phyloP scores from a whole-genome alignment of 2,888 invertebrate species.

The Euphydryas editha region DNA sequence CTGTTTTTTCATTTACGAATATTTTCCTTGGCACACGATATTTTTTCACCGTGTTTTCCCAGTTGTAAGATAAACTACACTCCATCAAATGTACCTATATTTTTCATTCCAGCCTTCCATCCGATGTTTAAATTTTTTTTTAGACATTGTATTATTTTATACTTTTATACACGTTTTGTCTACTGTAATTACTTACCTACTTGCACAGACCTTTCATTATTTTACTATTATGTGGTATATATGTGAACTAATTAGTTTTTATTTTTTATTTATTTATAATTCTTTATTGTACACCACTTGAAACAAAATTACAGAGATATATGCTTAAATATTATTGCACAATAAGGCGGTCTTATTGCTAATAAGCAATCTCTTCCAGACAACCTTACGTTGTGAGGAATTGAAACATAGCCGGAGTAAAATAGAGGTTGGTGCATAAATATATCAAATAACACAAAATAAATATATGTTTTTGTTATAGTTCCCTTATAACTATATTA shows the following conservation, averaged over 20 bases:
- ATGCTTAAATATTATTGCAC: too few species aligned
- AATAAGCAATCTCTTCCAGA: too few species aligned
- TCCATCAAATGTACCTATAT: slow-evolving; percentile 77
- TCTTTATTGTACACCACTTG: too few species aligned
- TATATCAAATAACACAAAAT: too few species aligned
- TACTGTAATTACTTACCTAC: slow-evolving; percentile 9
- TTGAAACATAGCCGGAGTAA: too few species aligned
- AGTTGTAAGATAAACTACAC: slow-evolving; percentile 82
- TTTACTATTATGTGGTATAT: not conserved
- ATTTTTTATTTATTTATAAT: too few species aligned
- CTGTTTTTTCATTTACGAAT: slow-evolving; percentile 84
- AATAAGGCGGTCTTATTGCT: too few species aligned
- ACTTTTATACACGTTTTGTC: not conserved
- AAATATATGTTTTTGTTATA: too few species aligned
- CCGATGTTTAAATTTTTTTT: slow-evolving; percentile 28
- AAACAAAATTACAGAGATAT: too few species aligned
- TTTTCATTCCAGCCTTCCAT: slow-evolving; percentile 56
- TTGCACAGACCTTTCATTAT: not conserved
- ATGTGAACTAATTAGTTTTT: not conserved
- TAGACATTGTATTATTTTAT: slow-evolving; percentile 14
- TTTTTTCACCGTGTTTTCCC: slow-evolving; percentile 81
- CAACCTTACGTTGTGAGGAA: too few species aligned
- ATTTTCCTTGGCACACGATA: slow-evolving; percentile 81
- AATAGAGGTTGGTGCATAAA: too few species aligned
- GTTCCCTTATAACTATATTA: too few species aligned